phyloP scores from a whole-genome alignment of 1,140 invertebrate species.

The Orchesella cincta region DNA sequence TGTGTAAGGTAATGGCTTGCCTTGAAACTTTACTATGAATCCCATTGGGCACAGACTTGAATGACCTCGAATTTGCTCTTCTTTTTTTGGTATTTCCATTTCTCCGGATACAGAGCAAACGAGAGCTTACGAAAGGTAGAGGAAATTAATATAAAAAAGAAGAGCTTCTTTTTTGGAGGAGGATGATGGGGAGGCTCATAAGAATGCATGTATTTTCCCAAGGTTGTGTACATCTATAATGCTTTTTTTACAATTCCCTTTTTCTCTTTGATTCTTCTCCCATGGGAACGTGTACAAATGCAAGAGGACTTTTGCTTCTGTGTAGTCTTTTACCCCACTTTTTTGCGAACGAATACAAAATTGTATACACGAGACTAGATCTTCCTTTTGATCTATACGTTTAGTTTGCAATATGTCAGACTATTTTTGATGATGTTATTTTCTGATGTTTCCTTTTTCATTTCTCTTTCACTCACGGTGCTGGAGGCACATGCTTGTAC shows the following conservation, averaged over 20 bases:
- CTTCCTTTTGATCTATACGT: too few relatives aligned
- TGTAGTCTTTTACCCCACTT: too few relatives aligned
- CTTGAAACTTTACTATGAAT: constrained; percentile 20
- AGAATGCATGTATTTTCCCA: neutral
- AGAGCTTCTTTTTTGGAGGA: neutral
- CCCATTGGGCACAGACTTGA: constrained; percentile 14
- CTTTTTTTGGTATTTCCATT: constrained; percentile 23
- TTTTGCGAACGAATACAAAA: too few relatives aligned
- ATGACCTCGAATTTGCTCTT: constrained; percentile 20
- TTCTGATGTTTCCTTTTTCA: too few relatives aligned
- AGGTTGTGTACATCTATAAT: neutral
- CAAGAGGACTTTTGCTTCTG: too few relatives aligned
- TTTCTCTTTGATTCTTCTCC: neutral
- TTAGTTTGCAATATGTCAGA: too few relatives aligned
- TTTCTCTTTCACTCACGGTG: too few relatives aligned
- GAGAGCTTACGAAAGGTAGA: neutral
- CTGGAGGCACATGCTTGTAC: too few relatives aligned
- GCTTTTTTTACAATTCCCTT: neutral
- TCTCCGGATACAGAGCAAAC: neutral
- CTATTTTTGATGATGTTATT: too few relatives aligned
- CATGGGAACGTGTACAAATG: neutral
- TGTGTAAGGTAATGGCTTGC: constrained; percentile 47
- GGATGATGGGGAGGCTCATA: too few relatives aligned
- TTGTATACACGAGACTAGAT: too few relatives aligned
- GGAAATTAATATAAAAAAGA: neutral